Percentiles rank a stretch among this genome's conserved stretches.
These are phyloP conservation scores for Hypsopygia costalis DNA, from an alignment of 2,888 invertebrate species.

Conservation along the genomic window DNA sequence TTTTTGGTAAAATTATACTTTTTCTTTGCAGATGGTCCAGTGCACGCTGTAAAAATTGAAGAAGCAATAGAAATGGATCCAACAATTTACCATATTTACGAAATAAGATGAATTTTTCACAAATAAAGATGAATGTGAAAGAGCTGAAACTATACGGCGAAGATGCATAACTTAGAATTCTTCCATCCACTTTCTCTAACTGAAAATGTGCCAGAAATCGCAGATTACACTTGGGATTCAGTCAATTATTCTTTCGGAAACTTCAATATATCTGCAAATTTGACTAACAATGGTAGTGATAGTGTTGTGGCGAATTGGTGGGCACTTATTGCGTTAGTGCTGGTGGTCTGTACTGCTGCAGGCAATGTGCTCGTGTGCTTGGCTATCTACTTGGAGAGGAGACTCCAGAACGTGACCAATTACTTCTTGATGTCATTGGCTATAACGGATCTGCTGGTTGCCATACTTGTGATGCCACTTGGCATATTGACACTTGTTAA, in stretches of 20 bases:
- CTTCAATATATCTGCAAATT: slow-evolving; percentile 28
- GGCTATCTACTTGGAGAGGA: slow-evolving; percentile 94
- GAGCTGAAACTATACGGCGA: slow-evolving; percentile 32
- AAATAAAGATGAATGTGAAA: slow-evolving; percentile 51
- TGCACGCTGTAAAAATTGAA: slow-evolving; percentile 13
- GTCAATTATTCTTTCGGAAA: slow-evolving; percentile 30
- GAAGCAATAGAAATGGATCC: slow-evolving; percentile 40
- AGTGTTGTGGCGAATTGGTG: slow-evolving; percentile 85
- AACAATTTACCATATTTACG: slow-evolving; percentile 57
- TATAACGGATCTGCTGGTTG: slow-evolving; percentile 96
- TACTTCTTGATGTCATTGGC: slow-evolving; percentile 98
- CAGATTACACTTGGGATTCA: slow-evolving; percentile 29
- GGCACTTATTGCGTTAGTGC: slow-evolving; percentile 87
- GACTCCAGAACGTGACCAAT: slow-evolving; percentile 97
- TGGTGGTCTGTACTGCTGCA: slow-evolving; percentile 92
- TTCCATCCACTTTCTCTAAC: slow-evolving; percentile 25
- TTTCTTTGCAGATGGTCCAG: slow-evolving; percentile 45
- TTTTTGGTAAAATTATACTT: too few species aligned
- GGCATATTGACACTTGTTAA: slow-evolving; percentile 90
- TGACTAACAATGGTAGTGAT: slow-evolving; percentile 34
- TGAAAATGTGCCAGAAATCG: slow-evolving; percentile 20
- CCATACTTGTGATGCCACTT: slow-evolving; percentile 96
- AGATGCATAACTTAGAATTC: slow-evolving; percentile 59
- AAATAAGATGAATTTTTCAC: slow-evolving; percentile 62
- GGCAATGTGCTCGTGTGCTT: slow-evolving; percentile 97